phyloP scores from a whole-genome alignment of 2,888 invertebrate species.

The Zaprionus bogoriensis region DNA sequence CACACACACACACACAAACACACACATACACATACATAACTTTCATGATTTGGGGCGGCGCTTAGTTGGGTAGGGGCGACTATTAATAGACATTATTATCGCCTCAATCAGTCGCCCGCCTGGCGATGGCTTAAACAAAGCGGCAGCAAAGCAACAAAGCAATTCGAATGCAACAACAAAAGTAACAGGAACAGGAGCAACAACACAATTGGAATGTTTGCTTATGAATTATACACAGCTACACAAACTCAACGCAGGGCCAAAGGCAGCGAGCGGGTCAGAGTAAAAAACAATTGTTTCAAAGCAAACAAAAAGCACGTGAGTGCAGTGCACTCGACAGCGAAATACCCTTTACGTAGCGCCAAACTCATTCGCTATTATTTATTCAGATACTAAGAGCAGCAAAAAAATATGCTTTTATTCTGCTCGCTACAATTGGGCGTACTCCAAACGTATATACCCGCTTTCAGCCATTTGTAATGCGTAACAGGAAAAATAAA shows the following conservation, averaged over 20 bases:
- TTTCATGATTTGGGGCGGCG: background rate
- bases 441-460: background rate
- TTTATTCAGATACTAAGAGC: background rate
- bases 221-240: conserved; percentile 67
- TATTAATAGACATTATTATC: conserved; percentile 69
- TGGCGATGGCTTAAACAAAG: conserved; percentile 5
- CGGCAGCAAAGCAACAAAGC: background rate
- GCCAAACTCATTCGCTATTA: background rate
- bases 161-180: conserved; percentile 8
- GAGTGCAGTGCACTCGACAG: too few species aligned
- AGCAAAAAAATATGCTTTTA: too few species aligned
- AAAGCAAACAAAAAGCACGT: conserved; percentile 7
- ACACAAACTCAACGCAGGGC: conserved; percentile 15
- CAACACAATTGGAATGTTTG: conserved; percentile 32
- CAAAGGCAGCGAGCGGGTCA: background rate
- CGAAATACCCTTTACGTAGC: background rate
- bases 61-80: background rate
- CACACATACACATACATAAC: background rate
- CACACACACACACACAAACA: background rate
- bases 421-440: too few species aligned
- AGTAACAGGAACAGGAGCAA: too few species aligned
- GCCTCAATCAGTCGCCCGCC: conserved; percentile 38
- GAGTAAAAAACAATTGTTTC: conserved; percentile 3
- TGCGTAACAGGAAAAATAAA: conserved; percentile 8
- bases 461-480: too few species aligned